Evolutionary conservation across 2,888 invertebrate species (phyloP).

Genomic region (Seira sanloemensis): DNA sequence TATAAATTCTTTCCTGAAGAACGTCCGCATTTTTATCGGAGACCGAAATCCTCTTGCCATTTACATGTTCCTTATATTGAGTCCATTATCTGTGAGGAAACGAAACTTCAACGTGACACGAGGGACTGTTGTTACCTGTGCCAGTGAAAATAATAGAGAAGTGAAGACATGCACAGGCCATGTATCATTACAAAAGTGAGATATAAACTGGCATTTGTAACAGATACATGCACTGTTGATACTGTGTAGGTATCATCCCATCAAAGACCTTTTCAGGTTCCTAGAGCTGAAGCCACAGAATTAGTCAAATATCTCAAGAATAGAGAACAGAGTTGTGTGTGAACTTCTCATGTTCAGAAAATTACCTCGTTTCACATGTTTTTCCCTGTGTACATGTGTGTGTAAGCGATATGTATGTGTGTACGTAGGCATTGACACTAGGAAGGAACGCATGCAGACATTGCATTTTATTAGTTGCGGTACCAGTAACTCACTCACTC

Average conservation of each 20-base stretch:
- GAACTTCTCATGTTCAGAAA: not conserved
- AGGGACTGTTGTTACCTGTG: not conserved
- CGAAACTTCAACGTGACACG: not conserved
- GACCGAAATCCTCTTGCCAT: not conserved
- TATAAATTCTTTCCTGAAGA: not conserved
- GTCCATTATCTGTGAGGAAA: not conserved
- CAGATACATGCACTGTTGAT: not conserved
- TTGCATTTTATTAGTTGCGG: not conserved
- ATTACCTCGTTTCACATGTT: not conserved
- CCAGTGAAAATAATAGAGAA: not conserved
- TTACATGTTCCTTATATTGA: not conserved
- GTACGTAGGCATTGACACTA: not conserved
- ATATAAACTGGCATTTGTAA: not conserved
- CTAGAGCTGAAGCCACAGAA: not conserved
- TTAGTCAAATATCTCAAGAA: not conserved
- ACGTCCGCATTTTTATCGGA: not conserved
- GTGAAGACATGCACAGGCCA: not conserved
- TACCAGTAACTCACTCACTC: not conserved
- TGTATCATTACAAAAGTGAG: not conserved
- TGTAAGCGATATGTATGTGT: not conserved
- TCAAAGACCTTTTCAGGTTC: not conserved
- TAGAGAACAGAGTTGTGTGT: not conserved
- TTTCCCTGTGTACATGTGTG: not conserved
- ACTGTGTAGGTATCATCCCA: not conserved
- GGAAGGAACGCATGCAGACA: not conserved